A percentile compares a stretch with the other conserved stretches of the same genome.
phyloP scores from a whole-genome alignment of 2,113 vertebrate species.

The Promerops cafer region DNA sequence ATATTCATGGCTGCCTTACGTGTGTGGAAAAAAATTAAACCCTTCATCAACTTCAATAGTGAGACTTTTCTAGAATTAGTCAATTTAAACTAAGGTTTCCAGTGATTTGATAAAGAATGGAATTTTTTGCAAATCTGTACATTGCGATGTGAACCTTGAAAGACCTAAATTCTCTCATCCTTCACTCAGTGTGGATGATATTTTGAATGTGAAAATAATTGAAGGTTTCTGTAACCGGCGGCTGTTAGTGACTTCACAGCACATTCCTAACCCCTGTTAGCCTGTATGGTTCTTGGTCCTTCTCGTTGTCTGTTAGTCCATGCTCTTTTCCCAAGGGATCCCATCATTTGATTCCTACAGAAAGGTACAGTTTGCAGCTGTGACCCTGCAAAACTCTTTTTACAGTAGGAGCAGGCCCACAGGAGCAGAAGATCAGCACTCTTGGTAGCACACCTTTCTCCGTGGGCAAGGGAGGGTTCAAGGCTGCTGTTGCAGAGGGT shows the following conservation, averaged over 20 bases:
- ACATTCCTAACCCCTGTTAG: neutral
- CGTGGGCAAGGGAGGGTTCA: neutral
- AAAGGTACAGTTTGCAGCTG: neutral
- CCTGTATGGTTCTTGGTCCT: neutral
- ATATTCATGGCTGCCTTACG: neutral
- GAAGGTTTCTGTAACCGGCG: neutral
- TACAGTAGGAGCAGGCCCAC: neutral
- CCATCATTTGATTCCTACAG: neutral
- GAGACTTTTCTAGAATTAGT: neutral
- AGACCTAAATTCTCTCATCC: neutral
- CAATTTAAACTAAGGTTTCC: neutral
- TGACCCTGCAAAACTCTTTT: neutral
- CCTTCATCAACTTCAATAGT: accelerated
- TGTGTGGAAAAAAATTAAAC: neutral
- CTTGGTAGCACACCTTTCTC: neutral
- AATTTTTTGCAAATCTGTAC: neutral
- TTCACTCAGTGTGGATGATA: neutral
- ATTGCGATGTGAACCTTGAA: neutral
- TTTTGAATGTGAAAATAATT: neutral
- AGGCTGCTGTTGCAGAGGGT: neutral
- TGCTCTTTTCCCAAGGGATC: neutral
- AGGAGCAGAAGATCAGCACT: neutral
- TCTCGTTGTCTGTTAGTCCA: neutral
- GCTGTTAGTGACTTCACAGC: neutral
- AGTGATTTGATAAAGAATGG: neutral